Conservation (phyloP, 1,140 invertebrate genomes). For the Vanessa tameamea region DNA sequence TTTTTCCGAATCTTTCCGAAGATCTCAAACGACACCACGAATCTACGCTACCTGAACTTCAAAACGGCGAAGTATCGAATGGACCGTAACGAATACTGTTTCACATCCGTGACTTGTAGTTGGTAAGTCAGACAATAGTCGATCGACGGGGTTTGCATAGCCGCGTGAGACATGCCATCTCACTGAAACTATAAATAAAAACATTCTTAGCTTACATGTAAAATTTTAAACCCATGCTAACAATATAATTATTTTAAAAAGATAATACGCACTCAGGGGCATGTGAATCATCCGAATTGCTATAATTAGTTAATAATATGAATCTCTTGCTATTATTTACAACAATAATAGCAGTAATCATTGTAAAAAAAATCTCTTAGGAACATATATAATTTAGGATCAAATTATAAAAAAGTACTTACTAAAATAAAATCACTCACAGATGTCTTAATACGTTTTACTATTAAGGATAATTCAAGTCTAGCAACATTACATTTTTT, state of each 20-base stretch:
- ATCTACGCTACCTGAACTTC: no score
- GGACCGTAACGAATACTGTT: background rate
- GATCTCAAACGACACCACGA: no score
- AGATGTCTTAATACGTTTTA: background rate
- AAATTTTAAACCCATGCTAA: conserved; percentile 18
- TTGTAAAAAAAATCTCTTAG: no score
- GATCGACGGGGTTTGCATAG: background rate
- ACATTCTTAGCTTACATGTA: conserved; percentile 16
- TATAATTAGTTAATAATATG: background rate
- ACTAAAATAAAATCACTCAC: background rate
- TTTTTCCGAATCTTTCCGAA: no score
- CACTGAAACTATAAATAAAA: conserved; percentile 11
- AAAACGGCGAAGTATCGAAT: background rate
- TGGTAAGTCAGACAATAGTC: background rate
- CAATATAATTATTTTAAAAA: conserved; percentile 1
- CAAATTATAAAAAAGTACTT: background rate
- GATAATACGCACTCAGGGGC: conserved; percentile 10
- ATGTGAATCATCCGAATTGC: conserved; percentile 7
- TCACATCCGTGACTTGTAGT: background rate
- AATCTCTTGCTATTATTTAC: background rate
- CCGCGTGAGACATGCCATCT: conserved; percentile 5
- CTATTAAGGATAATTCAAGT: background rate
- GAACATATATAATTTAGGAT: no score
- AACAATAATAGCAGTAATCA: background rate
- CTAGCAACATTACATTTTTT: background rate